These are phyloP conservation scores for Chionomys nivalis DNA, from an alignment of 2,113 vertebrate species.

Conservation along the genomic window DNA sequence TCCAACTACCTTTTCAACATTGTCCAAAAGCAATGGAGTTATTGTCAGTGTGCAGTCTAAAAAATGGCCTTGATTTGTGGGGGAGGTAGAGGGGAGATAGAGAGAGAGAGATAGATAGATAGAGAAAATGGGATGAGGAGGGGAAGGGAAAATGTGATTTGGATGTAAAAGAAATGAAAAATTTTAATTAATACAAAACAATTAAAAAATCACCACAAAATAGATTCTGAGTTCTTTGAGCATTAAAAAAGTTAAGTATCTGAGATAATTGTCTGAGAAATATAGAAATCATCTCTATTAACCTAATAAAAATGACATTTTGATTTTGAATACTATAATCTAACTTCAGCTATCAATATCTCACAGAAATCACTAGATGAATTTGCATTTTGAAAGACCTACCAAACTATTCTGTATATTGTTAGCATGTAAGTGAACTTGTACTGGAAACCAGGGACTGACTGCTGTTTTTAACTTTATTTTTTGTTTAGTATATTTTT, in stretches of 20 bases:
- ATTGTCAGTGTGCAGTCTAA: not conserved
- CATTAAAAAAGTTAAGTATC: not conserved
- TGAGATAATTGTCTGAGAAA: not conserved
- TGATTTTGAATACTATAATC: not conserved
- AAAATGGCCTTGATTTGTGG: not conserved
- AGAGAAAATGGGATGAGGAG: not conserved
- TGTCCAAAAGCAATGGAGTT: not conserved
- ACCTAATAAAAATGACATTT: not conserved
- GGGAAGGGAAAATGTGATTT: not conserved
- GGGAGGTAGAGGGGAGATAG: not conserved
- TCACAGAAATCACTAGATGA: not conserved
- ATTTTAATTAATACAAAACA: not conserved
- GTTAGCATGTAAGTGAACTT: not conserved
- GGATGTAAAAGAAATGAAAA: not conserved
- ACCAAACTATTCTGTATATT: not conserved
- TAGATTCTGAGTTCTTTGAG: not conserved
- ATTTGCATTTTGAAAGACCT: not conserved
- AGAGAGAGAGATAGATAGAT: too few relatives aligned
- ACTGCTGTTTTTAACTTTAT: not conserved
- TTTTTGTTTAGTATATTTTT: not conserved
- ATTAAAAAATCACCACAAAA: not conserved
- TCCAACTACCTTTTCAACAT: not conserved
- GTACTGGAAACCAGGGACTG: not conserved
- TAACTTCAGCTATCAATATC: not conserved
- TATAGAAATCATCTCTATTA: not conserved